Base-by-base conservation (phyloP, 2,797 vertebrate species). In the Arctocebus calabarensis region DNA sequence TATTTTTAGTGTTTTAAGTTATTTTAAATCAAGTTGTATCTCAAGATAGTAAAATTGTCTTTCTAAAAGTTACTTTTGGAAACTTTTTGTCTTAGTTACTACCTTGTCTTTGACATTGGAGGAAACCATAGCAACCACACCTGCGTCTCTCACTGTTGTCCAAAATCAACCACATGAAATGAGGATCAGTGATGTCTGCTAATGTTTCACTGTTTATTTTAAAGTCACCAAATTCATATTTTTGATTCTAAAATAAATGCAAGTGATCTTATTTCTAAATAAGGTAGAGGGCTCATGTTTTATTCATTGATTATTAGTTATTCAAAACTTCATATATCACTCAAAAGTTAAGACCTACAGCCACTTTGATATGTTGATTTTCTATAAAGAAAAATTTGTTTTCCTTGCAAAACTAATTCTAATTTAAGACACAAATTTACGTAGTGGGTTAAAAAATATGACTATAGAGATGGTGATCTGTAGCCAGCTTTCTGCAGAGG, bases 1-100 rank as follows among this genome's bases (percentile, higher is more conserved):
- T 57, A 73, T 62, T 83, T 29, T 68, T 91, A 52, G 59, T 75
- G 27, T 22, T 90, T 97, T 87, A 81, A 9, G 84, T 70, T 7
- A 9, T 59, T 74, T 12, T 62, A 90, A 94, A 57, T 94, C 23
- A 70, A 79, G 23, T 57, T 86, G 70, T 83, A 48, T 81, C 10
- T 66, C 17, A 73, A 43, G 40, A 87, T 14, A 88, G 74, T 59
- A 88, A 64, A 85, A 73, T 71, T 79, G 2, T 71, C 11, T 29
- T 88, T 96, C 59, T 52, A 79, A 74, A 92, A 23, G 6, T 5
- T 20, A 59, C 7, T 29, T 88, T 77, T 52, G 55, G 7, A 52
- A 82, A 45, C 1, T 82, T 75, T 62, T 48, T 37, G 19, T 32
- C 57, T 88, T 88, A 66, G 45, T 75, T 64, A 66, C 25, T 84